A percentile compares a stretch with the other conserved stretches of the same genome.
Evolutionary conservation across 2,888 invertebrate species (phyloP).

Genomic region (Chouioia cunea): DNA sequence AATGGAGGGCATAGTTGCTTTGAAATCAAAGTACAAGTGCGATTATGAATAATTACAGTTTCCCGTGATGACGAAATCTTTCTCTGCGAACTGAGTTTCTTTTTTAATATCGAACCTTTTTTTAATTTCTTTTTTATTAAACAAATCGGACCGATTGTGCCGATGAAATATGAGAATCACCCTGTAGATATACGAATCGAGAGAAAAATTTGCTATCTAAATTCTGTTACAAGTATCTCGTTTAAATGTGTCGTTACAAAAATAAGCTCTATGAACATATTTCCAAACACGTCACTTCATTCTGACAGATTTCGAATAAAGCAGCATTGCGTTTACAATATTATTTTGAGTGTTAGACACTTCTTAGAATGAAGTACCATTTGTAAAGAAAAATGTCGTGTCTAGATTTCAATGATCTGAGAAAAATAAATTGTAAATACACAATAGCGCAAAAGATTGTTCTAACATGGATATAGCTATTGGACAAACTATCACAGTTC

Average conservation of each 20-base stretch:
- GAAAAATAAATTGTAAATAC: slow-evolving; percentile 21
- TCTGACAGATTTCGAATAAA: neutral
- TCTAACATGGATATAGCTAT: slow-evolving; percentile 6
- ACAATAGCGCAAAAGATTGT: slow-evolving; percentile 1
- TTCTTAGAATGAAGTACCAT: neutral
- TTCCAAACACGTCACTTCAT: slow-evolving; percentile 20
- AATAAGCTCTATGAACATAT: slow-evolving; percentile 43
- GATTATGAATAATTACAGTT: slow-evolving; percentile 43
- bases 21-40: slow-evolving; percentile 47
- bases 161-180: slow-evolving; percentile 15
- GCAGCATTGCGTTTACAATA: too few relatives aligned
- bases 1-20: slow-evolving; percentile 46
- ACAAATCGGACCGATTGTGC: slow-evolving; percentile 26
- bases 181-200: slow-evolving; percentile 19
- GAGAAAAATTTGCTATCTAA: slow-evolving; percentile 32
- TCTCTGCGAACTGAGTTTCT: slow-evolving; percentile 5
- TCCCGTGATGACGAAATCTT: slow-evolving; percentile 7
- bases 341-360: too few relatives aligned
- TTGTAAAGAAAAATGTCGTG: slow-evolving; percentile 13
- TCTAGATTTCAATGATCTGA: neutral
- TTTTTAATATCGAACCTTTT: slow-evolving; percentile 22
- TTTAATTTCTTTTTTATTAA: slow-evolving; percentile 19
- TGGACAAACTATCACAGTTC: neutral
- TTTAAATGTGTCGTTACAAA: slow-evolving; percentile 43
- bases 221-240: slow-evolving; percentile 28